phyloP scores from a whole-genome alignment of 35 echinoderm and acorn worm genomes.

The Stichopus chloronotus region DNA sequence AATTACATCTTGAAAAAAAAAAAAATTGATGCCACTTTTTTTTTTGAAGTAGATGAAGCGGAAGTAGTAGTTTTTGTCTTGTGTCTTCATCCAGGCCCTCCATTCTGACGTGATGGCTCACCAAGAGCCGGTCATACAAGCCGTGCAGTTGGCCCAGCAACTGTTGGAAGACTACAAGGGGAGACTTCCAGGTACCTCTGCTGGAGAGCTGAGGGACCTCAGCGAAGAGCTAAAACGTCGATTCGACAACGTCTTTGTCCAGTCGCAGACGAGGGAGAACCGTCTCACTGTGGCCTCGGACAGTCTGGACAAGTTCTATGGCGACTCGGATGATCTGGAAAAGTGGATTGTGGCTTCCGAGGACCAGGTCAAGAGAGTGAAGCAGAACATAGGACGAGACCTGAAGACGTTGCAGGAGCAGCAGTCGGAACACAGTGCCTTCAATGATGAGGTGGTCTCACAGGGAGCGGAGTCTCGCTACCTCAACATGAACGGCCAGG shows the following conservation, averaged over 20 bases:
- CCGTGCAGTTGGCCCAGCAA: slow-evolving; percentile 75
- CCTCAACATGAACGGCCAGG: slow-evolving; percentile 94
- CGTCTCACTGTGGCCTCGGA: slow-evolving; percentile 67
- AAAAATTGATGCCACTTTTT: too few relatives aligned
- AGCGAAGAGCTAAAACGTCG: slow-evolving; percentile 75
- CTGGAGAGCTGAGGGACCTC: slow-evolving; percentile 75
- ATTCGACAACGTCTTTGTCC: slow-evolving; percentile 84
- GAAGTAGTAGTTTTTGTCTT: too few relatives aligned
- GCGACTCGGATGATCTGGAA: slow-evolving; percentile 57
- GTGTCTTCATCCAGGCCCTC: slow-evolving; percentile 40
- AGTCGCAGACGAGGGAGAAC: slow-evolving; percentile 92
- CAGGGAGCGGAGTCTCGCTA: slow-evolving; percentile 82
- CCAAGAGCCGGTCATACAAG: slow-evolving; percentile 80
- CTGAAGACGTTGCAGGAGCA: slow-evolving; percentile 77
- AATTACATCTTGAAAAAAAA: too few relatives aligned
- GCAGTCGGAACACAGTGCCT: slow-evolving; percentile 61
- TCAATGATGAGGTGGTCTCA: slow-evolving; percentile 84
- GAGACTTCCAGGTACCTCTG: slow-evolving; percentile 61
- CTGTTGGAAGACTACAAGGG: slow-evolving; percentile 71
- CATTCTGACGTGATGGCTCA: slow-evolving; percentile 79
- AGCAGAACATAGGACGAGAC: slow-evolving; percentile 73
- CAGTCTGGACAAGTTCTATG: slow-evolving; percentile 73
- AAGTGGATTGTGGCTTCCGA: slow-evolving; percentile 71
- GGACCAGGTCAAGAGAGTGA: slow-evolving; percentile 54
- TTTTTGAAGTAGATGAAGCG: too few relatives aligned